A percentile compares a stretch with the other conserved stretches of the same genome.
Conservation (phyloP, 2,113 vertebrate genomes). For the Calidris pygmaea region DNA sequence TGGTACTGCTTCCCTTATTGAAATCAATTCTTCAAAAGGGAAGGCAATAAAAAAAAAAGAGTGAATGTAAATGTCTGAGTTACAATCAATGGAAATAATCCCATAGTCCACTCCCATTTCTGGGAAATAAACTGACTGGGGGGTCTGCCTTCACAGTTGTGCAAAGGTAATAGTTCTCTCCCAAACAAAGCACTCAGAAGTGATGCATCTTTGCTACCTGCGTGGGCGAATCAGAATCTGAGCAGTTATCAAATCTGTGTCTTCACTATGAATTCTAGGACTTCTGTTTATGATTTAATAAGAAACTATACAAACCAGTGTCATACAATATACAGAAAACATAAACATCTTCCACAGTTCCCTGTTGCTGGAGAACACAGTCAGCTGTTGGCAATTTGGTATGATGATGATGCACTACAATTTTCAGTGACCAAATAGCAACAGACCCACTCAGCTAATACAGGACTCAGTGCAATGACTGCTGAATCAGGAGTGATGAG, state of each 20-base stretch:
- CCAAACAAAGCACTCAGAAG: background rate
- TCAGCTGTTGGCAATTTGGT: background rate
- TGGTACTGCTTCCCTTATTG: conserved; percentile 37
- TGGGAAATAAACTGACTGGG: background rate
- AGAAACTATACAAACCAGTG: background rate
- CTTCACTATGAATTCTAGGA: background rate
- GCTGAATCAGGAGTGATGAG: background rate
- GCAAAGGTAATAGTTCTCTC: background rate
- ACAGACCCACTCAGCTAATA: background rate
- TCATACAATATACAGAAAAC: background rate
- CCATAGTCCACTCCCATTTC: background rate
- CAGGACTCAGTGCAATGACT: background rate
- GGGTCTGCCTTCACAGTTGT: background rate
- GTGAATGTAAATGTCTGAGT: conserved; percentile 25
- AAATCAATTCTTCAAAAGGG: conserved; percentile 69
- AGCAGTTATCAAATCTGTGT: background rate
- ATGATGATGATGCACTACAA: background rate
- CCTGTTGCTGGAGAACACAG: background rate
- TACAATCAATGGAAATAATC: conserved; percentile 33
- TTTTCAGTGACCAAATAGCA: background rate
- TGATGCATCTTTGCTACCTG: background rate
- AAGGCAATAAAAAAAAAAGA: conserved; percentile 1
- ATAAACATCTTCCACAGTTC: background rate
- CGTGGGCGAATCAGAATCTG: background rate
- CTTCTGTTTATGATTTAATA: background rate